Evolutionary conservation across 2,888 invertebrate genomes (phyloP), one percentile per base, ranked within the genome.

Genomic region (Hydroisotoma schaefferi): DNA sequence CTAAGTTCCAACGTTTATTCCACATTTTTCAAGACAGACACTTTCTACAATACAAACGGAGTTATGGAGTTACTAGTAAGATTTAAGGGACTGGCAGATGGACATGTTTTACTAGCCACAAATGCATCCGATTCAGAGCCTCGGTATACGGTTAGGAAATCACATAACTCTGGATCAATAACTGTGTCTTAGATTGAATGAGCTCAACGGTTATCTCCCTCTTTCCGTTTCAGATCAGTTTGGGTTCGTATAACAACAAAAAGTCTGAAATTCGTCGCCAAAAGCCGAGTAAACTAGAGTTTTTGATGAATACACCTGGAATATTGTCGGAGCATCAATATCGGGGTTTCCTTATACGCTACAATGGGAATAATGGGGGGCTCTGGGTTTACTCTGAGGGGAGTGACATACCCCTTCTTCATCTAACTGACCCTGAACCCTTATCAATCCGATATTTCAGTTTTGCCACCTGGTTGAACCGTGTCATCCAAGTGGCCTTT

Each of bases 201-300:
- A n/a, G n/a, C n/a, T n/a, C n/a, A n/a, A n/a, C n/a, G n/a, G n/a
- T 33, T 15, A 33, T 33, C 33, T 40, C n/a, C 40, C n/a, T 20
- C 40, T 10, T 20, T 40, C 8, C 33, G 8, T 5, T 46, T 4
- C 47, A 70, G 70, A 64, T 70, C 6, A 53, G 57, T n/a, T 26
- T 70, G 18, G 70, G 70, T 2, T 63, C 67, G 1, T 70, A 67
- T 59, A 70, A 68, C 49, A 70, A 70, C 46, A 56, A 64, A 38
- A 57, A 59, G 12, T 65, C 68, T 1, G 67, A 68, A 60, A 63
- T 70, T 28, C 57, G 67, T 4, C 54, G 65, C 22, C 5, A 15
- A 25, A 55, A 52, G 5, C 60, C 59, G 3, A 53, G 27, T 18
- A 53, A 51, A 12, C 49, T 63, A 12, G 61, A 69, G 44, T 33